Evolutionary conservation across 2,797 vertebrate genomes (phyloP).

Genomic region (Odontamblyopus lacepedii): DNA sequence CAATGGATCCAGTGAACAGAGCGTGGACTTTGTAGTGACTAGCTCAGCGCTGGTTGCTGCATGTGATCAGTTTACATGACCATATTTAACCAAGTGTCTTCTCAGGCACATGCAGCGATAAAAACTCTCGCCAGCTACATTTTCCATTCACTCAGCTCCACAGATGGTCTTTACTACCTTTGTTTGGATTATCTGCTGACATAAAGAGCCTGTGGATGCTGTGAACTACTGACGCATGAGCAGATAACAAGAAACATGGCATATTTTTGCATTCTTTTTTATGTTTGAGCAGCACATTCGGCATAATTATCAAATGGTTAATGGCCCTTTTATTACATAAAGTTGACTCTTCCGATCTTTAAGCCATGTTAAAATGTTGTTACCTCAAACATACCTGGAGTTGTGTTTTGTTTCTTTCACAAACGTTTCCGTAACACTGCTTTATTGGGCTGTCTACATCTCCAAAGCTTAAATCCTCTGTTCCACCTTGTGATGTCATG

Average conservation of each 20-base stretch:
- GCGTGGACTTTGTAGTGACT: not conserved
- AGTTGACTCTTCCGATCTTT: no score
- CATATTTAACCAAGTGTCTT: conserved; percentile 9
- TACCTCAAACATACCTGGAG: no score
- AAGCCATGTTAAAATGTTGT: no score
- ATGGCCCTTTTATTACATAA: no score
- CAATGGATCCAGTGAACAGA: not conserved
- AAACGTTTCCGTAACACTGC: no score
- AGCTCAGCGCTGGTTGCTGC: not conserved
- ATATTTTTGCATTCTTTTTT: not conserved
- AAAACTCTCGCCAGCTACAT: conserved; percentile 6
- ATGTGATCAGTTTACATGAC: conserved; percentile 9
- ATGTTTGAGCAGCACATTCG: no score
- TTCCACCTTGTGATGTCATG: no score
- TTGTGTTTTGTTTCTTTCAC: no score
- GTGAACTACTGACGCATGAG: no score
- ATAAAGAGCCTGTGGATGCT: not conserved
- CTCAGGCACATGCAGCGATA: not conserved
- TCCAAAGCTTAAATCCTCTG: no score
- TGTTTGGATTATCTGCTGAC: conserved; percentile 5
- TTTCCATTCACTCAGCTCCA: conserved; percentile 1
- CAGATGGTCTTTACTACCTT: conserved; percentile 1
- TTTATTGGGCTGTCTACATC: no score
- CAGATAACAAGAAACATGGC: not conserved
- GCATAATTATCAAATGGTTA: no score